These are phyloP conservation scores for Drosophila paranaensis DNA, from an alignment of 2,888 invertebrate species.

Conservation along the genomic window DNA sequence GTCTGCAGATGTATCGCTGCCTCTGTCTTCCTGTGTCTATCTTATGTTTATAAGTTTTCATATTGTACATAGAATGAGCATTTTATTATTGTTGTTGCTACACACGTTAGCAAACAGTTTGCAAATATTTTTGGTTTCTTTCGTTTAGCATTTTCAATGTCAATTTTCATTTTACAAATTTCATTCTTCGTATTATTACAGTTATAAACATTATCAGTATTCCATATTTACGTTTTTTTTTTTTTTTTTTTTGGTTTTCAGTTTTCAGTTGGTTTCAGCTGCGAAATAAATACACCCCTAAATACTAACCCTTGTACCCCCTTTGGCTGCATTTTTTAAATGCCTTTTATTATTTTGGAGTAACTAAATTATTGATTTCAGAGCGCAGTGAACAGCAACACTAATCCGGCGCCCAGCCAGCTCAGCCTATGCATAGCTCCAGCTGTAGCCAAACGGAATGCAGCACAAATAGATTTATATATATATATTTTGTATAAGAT, in stretches of 20 bases:
- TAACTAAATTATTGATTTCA: conserved; percentile 59
- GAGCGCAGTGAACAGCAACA: conserved; percentile 49
- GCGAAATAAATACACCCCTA: conserved; percentile 35
- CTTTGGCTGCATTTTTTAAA: conserved; percentile 78
- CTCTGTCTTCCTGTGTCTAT: conserved; percentile 19
- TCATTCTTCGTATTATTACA: conserved; percentile 24
- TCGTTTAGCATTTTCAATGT: conserved; percentile 11
- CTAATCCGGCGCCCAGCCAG: conserved; percentile 42
- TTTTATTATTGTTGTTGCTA: conserved; percentile 46
- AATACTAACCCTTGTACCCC: conserved; percentile 48
- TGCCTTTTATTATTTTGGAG: conserved; percentile 50
- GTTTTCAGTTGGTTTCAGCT: conserved; percentile 33
- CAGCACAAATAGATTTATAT: conserved; percentile 31
- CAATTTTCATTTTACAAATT: conserved; percentile 25
- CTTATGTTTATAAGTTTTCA: conserved; percentile 36
- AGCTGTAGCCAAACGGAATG: conserved; percentile 39
- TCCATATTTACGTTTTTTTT: neutral
- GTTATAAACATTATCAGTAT: conserved; percentile 34
- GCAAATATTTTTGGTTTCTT: conserved; percentile 13
- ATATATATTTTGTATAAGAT: neutral
- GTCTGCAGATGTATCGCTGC: neutral
- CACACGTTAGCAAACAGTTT: conserved; percentile 30
- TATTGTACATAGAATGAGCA: conserved; percentile 72
- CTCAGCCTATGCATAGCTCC: conserved; percentile 47
- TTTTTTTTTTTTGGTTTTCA: conserved; percentile 7